Percentiles rank a stretch among this genome's conserved stretches.
Evolutionary conservation across 2,113 vertebrate species (phyloP).

Genomic region (Lamprotornis superbus): DNA sequence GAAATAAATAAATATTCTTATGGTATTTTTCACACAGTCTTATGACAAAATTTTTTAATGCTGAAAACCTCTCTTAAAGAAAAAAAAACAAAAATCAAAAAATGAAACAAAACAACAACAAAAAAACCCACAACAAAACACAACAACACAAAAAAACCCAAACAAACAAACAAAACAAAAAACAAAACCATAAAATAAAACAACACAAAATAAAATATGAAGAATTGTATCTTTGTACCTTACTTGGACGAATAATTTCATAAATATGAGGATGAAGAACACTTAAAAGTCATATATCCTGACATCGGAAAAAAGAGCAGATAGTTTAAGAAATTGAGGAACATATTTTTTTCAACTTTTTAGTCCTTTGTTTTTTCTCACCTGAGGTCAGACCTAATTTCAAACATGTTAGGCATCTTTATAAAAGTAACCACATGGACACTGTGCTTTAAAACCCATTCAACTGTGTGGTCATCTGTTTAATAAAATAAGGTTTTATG

Average conservation of each 20-base stretch:
- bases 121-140: too few relatives aligned
- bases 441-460: not conserved
- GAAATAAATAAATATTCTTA: not conserved
- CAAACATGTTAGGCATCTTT: not conserved
- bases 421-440: not conserved
- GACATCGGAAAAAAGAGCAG: rapidly evolving
- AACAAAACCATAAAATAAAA: not conserved
- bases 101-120: not conserved
- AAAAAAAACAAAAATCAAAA: too few relatives aligned
- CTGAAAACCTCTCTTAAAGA: not conserved
- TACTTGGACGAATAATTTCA: not conserved
- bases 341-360: not conserved
- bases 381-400: not conserved
- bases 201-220: not conserved
- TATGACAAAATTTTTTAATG: rapidly evolving
- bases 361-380: not conserved
- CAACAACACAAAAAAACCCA: not conserved
- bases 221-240: rapidly evolving
- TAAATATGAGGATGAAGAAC: not conserved
- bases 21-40: not conserved
- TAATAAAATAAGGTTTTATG: not conserved
- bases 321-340: not conserved
- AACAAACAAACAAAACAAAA: not conserved
- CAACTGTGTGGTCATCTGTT: not conserved
- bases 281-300: not conserved